Percentiles rank a stretch among this genome's conserved stretches.
Evolutionary conservation across 2,113 vertebrate species (phyloP).

Genomic region (Uropsilus gracilis): DNA sequence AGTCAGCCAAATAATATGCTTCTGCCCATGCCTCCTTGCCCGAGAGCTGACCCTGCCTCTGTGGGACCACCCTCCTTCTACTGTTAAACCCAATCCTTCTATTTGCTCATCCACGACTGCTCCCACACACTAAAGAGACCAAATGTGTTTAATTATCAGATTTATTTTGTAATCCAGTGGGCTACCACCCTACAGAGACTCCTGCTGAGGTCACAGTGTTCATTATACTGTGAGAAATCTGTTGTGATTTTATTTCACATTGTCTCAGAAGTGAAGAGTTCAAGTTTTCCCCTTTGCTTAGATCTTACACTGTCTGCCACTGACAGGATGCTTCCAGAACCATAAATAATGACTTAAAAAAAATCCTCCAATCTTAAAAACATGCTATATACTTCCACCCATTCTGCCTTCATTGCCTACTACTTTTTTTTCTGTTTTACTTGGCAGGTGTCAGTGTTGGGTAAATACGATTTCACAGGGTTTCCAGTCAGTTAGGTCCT

Average conservation of each 20-base stretch:
- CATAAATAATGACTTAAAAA: conserved; percentile 63
- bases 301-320: background rate
- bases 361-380: conserved; percentile 66
- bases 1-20: conserved; percentile 74
- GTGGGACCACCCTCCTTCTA: conserved; percentile 81
- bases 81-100: conserved; percentile 71
- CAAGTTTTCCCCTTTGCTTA: conserved; percentile 75
- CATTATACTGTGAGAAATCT: conserved; percentile 78
- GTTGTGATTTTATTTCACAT: conserved; percentile 48
- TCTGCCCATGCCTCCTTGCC: conserved; percentile 75
- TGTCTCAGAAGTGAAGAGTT: conserved; percentile 73
- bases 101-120: conserved; percentile 79
- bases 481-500: conserved; percentile 74
- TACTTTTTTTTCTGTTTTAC: conserved; percentile 77
- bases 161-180: conserved; percentile 80
- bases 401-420: background rate
- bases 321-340: conserved; percentile 70
- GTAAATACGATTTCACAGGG: conserved; percentile 73
- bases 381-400: conserved; percentile 42
- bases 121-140: conserved; percentile 73
- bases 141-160: conserved; percentile 78
- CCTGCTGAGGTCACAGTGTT: conserved; percentile 82
- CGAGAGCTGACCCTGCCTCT: conserved; percentile 79
- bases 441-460: conserved; percentile 67
- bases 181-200: conserved; percentile 82